Base-by-base conservation (phyloP, 2,888 invertebrate genomes). In the Drosophila macrospina region DNA sequence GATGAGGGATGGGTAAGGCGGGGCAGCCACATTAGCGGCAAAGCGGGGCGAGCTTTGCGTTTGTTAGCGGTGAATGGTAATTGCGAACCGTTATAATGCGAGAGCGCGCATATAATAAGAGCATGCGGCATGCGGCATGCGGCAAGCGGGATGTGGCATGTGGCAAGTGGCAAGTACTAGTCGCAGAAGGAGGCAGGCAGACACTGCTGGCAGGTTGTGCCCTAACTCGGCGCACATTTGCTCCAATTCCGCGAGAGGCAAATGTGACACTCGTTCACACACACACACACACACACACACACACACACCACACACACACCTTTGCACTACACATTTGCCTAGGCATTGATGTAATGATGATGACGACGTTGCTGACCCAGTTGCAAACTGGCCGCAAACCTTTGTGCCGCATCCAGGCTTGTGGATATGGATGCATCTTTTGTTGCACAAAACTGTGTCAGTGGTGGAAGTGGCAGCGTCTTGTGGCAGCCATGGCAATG, bases 61-160 rank as follows among this genome's bases (percentile, higher is more conserved):
- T 63, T 86, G 83, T 78, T 84, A 84, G 84, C 88, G 89, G 84
- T 85, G 89, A 85, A 89, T 85, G 84, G 84, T 84, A 85, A 85
- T 89, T 87, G 89, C 74, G 69, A 76, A 85, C 84, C 84, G 84
- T 85, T 85, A 85, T 85, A 85, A 85, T 88, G 67, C 86, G 80
- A 78, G 87, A 85, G 82, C 74, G 79, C 69, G 84, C 68, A 78
- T 85, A 86, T 84, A 84, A 83, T 88, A 83, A 83, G 86, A 80
- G 66, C 48, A 59, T 26, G 32, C 41, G 30, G 15, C 39, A n/a
- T n/a, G 59, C 32, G 36, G 69, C 52, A 54, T 55, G 56, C 30
- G 65, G 45, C 61, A 74, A 51, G 56, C 30, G 65, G 45, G 57
- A 74, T 13, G 59, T 20, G 36, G 74, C 48, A 52, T 41, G 48